Evolutionary conservation across 1,140 invertebrate genomes (phyloP), one percentile per base, ranked within the genome.

Genomic region (Papilio machaon): DNA sequence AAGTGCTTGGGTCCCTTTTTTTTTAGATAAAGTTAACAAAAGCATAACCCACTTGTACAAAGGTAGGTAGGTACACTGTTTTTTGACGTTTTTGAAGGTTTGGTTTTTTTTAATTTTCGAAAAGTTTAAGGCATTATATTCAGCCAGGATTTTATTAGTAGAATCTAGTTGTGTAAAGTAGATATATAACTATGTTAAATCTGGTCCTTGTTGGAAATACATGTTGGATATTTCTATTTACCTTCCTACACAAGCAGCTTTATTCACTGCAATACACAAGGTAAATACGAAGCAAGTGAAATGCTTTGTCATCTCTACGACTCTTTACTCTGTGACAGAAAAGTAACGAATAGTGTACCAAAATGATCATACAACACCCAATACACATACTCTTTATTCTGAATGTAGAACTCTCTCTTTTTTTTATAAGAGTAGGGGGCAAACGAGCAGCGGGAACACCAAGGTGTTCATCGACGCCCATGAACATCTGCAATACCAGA

Each of bases 251-350:
- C 54, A 19, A 58, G 54, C 54, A 58, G 17, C 54, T 58, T 19
- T 58, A 58, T 58, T 19, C 54, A 58, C 17, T 58, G n/a, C 54
- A 58, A 58, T 58, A 17, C n/a, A n/a, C 17, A 58, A 58, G 54
- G 54, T 58, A 58, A 58, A 58, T 58, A 58, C 54, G 54, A 9
- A 19, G 54, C n/a, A 58, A 58, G 54, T 19, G 54, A n/a, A 58
- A 58, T 58, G 54, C 54, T 58, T 19, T 58, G 54, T 58, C 54
- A 58, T 58, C 54, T 58, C 54, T 58, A 17, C 54, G 17, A 58
- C 9, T n/a, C 54, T n/a, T 8, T 58, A 58, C 54, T 58, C 54
- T 58, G 54, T 19, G 54, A 58, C n/a, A 19, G 52, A 54, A 19
- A 19, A 19, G 49, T 17, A 52, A 52, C n/a, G 54, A 7, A 58